Evolutionary conservation across 1,140 invertebrate genomes (phyloP).

Genomic region (Zaprionus inermis): DNA sequence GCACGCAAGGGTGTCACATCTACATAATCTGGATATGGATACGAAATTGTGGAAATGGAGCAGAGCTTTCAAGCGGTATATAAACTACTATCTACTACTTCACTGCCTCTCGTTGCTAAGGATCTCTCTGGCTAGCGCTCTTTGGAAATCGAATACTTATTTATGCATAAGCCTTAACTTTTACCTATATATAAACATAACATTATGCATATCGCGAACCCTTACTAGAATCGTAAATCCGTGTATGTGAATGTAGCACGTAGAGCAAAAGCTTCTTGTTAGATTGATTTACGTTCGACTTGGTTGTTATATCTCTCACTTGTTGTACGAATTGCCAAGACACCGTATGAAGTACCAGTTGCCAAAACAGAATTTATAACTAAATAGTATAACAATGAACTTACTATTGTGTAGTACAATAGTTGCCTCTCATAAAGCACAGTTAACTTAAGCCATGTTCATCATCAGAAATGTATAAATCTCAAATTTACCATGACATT

Average conservation of each 20-base stretch:
- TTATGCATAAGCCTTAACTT: constrained; percentile 53
- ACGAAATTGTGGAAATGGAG: constrained; percentile 15
- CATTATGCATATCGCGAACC: constrained; percentile 68
- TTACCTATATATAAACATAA: constrained; percentile 13
- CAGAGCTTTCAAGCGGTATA: constrained; percentile 57
- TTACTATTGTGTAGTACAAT: neutral
- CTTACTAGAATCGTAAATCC: neutral
- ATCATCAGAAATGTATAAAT: constrained; percentile 24
- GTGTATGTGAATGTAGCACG: constrained; percentile 44
- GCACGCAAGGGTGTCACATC: constrained; percentile 98
- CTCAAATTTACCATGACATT: constrained; percentile 19
- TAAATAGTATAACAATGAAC: neutral
- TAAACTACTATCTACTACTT: constrained; percentile 48
- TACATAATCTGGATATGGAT: constrained; percentile 86
- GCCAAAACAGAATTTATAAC: constrained; percentile 58
- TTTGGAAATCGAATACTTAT: constrained; percentile 57
- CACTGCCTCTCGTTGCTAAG: constrained; percentile 60
- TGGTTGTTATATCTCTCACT: constrained; percentile 48
- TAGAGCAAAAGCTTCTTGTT: constrained; percentile 70
- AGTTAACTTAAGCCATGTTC: constrained; percentile 31
- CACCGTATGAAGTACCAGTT: constrained; percentile 48
- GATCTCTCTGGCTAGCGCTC: constrained; percentile 61
- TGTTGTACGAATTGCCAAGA: constrained; percentile 58
- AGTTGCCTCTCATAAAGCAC: constrained; percentile 7
- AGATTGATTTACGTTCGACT: constrained; percentile 66